Conservation (phyloP, 2,113 vertebrate genomes). For the Boleophthalmus pectinirostris region DNA sequence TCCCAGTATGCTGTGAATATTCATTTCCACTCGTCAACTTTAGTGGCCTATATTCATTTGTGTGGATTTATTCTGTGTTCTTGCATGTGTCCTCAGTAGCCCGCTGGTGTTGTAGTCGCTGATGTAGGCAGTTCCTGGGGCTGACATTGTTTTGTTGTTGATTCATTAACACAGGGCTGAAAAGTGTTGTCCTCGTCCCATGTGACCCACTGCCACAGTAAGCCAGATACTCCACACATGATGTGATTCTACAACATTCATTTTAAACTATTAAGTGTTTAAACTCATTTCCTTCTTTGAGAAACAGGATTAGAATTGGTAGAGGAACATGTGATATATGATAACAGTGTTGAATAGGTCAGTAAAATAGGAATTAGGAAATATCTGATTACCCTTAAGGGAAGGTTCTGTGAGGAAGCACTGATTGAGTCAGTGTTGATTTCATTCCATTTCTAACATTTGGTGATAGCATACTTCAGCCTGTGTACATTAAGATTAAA, state of each 20-base stretch:
- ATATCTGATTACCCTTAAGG: background rate
- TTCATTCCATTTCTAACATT: too few relatives aligned
- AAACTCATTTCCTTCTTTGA: background rate
- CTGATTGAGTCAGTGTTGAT: background rate
- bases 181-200: constrained; percentile 37
- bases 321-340: background rate
- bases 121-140: constrained; percentile 43
- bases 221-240: constrained; percentile 31
- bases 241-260: background rate
- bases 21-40: constrained; percentile 13
- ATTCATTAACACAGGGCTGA: constrained; percentile 37
- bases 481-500: too few relatives aligned
- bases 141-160: constrained; percentile 58
- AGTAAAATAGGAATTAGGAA: background rate
- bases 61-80: constrained; percentile 2
- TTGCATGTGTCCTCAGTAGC: background rate
- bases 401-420: background rate
- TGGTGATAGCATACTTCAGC: too few relatives aligned
- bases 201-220: constrained; percentile 69
- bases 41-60: background rate
- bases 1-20: background rate
- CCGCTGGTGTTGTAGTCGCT: constrained; percentile 20
- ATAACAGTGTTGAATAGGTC: background rate
- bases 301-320: background rate
- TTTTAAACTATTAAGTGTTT: background rate